These are phyloP conservation scores for Leptogaster cylindrica DNA, from an alignment of 2,888 invertebrate species.

Conservation along the genomic window DNA sequence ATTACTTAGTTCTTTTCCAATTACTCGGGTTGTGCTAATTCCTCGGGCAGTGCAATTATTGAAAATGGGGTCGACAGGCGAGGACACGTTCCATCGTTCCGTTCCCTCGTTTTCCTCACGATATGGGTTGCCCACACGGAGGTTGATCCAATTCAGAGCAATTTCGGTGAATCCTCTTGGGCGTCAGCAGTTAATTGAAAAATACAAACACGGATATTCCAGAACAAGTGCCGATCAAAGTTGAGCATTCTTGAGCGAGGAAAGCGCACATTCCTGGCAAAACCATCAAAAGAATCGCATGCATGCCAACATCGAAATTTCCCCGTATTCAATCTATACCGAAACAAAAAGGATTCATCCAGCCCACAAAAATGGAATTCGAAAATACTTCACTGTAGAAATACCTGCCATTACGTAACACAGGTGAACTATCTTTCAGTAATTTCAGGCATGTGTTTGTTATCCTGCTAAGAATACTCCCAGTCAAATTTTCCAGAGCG, in stretches of 20 bases:
- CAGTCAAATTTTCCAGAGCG: constrained; percentile 11
- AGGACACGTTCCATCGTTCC: neutral
- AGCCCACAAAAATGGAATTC: constrained; percentile 21
- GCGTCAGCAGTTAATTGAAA: constrained; percentile 8
- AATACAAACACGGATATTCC: constrained; percentile 3
- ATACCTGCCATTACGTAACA: constrained; percentile 9
- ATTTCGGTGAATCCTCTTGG: neutral
- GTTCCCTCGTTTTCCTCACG: neutral
- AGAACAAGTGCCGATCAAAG: neutral
- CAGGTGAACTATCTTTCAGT: constrained; percentile 39
- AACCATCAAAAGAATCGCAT: constrained; percentile 25
- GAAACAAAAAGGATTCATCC: constrained; percentile 15
- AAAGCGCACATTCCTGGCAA: neutral
- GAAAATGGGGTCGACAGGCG: constrained; percentile 4
- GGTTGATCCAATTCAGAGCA: neutral
- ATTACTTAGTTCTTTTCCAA: constrained; percentile 41
- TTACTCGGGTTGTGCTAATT: constrained; percentile 43
- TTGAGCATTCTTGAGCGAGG: neutral
- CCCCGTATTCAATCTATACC: constrained; percentile 17
- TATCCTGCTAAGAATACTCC: constrained; percentile 14
- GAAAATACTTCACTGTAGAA: constrained; percentile 17
- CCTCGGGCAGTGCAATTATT: constrained; percentile 40
- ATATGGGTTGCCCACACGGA: neutral
- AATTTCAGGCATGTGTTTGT: constrained; percentile 45
- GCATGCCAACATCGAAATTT: neutral